Evolutionary conservation across 2,888 invertebrate genomes (phyloP), one percentile per base, ranked within the genome.

Genomic region (Brachypterus glaber): DNA sequence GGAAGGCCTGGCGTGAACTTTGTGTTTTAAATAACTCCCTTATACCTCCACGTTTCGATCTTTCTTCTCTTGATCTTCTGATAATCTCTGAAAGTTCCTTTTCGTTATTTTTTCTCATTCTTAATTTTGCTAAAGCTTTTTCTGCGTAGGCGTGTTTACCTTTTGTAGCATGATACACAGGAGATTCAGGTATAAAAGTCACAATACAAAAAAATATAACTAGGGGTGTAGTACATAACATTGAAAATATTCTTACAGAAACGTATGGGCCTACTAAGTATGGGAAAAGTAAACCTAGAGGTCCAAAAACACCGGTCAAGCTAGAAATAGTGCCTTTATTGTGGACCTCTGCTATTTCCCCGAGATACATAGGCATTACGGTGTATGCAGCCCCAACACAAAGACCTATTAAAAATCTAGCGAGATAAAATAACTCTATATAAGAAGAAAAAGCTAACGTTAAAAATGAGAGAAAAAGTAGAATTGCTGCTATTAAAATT

Each of bases 311-410:
- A 52, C 83, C 82, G 41, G 87, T 74, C 43, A 85, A 76, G 1
- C 87, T 40, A 5, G 48, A 46, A 2, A 89, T 66, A 0, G 82
- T 76, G 0, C 90, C 90, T 41, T 91, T 70, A 9, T 79, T 74
- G 14, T 79, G 77, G 38, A 79, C 77, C 70, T 85, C 80, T 3
- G 88, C 76, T 17, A 88, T 83, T 64, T 91, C 91, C 25, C 85
- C 84, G 40, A 88, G 76, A 63, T 89, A 91, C 73, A 88, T 82
- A 0, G 90, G 87, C 1, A 79, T 74, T 1, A 79, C 74, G 0
- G 80, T 76, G 64, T 79, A 82, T 12, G 77, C 67, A 54, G 79
- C 73, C 0, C 82, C 81, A 0, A 76, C 71, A 1, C 74, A 76
- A 1, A 80, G 52, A 32, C 84, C 84, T 62, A 73, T 74, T 41